phyloP scores from a whole-genome alignment of 2,113 vertebrate genomes.

The Camarhynchus parvulus region DNA sequence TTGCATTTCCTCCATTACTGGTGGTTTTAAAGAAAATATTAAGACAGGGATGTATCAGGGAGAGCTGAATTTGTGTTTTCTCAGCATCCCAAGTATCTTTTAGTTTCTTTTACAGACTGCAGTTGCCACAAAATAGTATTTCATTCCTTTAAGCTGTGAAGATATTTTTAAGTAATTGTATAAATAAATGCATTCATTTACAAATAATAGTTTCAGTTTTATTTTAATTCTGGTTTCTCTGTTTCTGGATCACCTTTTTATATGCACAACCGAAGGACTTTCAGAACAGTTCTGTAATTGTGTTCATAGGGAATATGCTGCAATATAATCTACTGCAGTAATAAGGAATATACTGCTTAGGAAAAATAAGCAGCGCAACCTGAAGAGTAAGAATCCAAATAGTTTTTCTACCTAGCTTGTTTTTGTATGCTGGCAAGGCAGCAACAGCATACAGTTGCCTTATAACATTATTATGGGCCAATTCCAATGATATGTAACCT shows the following conservation, averaged over 20 bases:
- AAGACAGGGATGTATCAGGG: fast-evolving
- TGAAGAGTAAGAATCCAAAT: background rate
- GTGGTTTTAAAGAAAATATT: background rate
- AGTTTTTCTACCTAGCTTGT: background rate
- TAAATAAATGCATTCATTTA: background rate
- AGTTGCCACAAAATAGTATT: background rate
- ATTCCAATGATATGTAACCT: background rate
- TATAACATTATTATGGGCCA: background rate
- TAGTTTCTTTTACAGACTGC: background rate
- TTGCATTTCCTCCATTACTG: background rate
- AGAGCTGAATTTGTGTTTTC: background rate
- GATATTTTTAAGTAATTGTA: background rate
- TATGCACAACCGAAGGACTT: background rate
- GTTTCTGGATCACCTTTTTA: background rate
- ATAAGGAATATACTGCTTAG: background rate
- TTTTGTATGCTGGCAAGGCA: background rate
- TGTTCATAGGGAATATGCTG: background rate
- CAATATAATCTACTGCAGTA: background rate
- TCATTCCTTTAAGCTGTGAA: background rate
- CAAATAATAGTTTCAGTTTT: background rate
- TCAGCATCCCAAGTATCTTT: background rate
- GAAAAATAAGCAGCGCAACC: background rate
- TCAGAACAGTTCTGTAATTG: background rate
- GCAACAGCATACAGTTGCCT: background rate
- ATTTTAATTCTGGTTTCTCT: background rate